Evolutionary conservation across 1,140 invertebrate species (phyloP).

Genomic region (Apolygus lucorum): DNA sequence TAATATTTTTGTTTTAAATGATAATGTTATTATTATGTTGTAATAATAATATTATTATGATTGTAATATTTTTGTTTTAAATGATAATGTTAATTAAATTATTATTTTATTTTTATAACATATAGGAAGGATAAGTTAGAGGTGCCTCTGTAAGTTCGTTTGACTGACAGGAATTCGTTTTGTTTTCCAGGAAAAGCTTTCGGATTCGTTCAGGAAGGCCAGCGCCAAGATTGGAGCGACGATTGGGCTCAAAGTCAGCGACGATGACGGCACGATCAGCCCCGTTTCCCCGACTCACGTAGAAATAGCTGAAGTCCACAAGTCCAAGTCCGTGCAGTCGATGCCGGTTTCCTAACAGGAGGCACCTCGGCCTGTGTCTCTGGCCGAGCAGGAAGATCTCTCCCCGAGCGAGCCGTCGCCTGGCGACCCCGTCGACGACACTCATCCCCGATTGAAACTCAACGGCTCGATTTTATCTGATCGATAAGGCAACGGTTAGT

Average conservation of each 20-base stretch:
- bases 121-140: too few species aligned
- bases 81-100: too few species aligned
- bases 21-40: too few species aligned
- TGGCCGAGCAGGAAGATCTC: neutral
- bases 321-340: neutral
- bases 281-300: slow-evolving; percentile 35
- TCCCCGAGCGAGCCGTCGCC: neutral
- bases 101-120: too few species aligned
- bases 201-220: slow-evolving; percentile 72
- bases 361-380: neutral
- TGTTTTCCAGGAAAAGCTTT: slow-evolving; percentile 52
- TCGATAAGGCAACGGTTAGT: neutral
- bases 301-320: slow-evolving; percentile 37
- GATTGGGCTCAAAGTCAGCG: slow-evolving; percentile 64
- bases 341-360: neutral
- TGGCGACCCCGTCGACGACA: neutral
- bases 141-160: too few species aligned
- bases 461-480: neutral
- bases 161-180: too few species aligned
- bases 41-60: too few species aligned
- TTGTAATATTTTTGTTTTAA: too few species aligned
- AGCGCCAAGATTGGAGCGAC: slow-evolving; percentile 78
- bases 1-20: too few species aligned
- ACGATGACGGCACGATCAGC: slow-evolving; percentile 35
- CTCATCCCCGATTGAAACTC: neutral